A percentile compares a stretch with the other conserved stretches of the same genome.
These are phyloP conservation scores for Carduelis carduelis DNA, from an alignment of 2,797 vertebrate genomes.

Conservation along the genomic window DNA sequence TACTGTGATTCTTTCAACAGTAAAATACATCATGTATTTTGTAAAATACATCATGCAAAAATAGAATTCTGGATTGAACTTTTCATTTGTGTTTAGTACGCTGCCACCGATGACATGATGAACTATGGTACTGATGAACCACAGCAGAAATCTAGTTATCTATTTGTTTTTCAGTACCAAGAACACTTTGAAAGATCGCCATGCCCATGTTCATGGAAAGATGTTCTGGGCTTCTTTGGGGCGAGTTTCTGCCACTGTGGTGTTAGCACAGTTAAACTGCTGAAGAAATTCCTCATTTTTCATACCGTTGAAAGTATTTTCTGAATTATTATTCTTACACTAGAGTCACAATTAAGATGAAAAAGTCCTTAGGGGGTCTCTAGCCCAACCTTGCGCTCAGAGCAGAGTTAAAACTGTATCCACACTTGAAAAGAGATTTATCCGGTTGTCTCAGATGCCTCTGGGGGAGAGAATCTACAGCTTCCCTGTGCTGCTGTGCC, in stretches of 20 bases:
- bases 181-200: fast-evolving
- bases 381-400: background rate
- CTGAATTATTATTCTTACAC: background rate
- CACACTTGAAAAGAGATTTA: background rate
- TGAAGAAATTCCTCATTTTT: background rate
- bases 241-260: background rate
- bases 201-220: fast-evolving
- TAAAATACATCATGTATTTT: background rate
- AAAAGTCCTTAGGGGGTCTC: background rate
- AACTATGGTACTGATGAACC: background rate
- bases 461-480: background rate
- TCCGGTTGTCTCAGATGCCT: background rate
- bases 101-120: fast-evolving
- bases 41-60: background rate
- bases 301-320: background rate
- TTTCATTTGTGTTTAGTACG: background rate
- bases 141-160: background rate
- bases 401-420: background rate
- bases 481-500: background rate
- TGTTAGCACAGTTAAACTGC: background rate
- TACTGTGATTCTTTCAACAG: background rate
- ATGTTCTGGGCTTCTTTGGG: background rate
- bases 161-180: background rate
- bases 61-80: background rate
- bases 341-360: background rate